Base-by-base conservation (phyloP, 2,113 vertebrate genomes). In the Elanus axillaris region DNA sequence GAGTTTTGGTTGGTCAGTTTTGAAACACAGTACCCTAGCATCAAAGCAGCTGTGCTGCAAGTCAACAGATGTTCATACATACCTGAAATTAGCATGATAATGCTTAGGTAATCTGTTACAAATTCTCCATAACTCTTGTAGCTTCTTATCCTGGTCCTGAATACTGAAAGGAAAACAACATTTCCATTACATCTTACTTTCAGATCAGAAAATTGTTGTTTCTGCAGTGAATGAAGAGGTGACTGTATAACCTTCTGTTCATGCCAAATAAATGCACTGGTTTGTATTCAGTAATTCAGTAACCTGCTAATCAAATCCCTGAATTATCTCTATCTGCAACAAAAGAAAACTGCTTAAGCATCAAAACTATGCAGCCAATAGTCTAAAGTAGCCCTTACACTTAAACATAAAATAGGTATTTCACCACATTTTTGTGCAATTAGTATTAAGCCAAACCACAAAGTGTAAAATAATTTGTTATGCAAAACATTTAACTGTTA, bases 1-100 rank as follows among this genome's bases (percentile, higher is more conserved):
- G 21, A 48, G 48, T 64, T 89, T 5, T 62, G 10, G 36, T 40
- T 75, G 26, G 64, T 1, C 67, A 80, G 64, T 42, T 86, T 58
- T 47, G 42, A 38, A 75, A 50, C 2, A 7, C 13, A 21, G n/a
- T 11, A 17, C 38, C 56, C 36, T 11, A 47, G 31, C 47, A 58
- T 7, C 19, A 42, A 73, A 81, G 53, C 5, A 11, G 47, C 47
- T 86, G 52, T 67, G 63, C 60, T 76, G 43, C 34, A 34, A 36
- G 56, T 19, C 19, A 26, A 11, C 8, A 4, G 66, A 31, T 32
- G 73, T 7, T 53, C 40, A 31, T 7, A 38, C 97, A 8, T 93
- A 99, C 99, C 99, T 99, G 97, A 99, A 98, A 95, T 99, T 99
- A 67, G 98, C 98, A 90, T 99, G 99, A 95, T 99, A 99, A 96